A percentile compares a stretch with the other conserved stretches of the same genome.
These are phyloP conservation scores for Piprites chloris DNA, from an alignment of 2,113 vertebrate genomes.

Conservation along the genomic window DNA sequence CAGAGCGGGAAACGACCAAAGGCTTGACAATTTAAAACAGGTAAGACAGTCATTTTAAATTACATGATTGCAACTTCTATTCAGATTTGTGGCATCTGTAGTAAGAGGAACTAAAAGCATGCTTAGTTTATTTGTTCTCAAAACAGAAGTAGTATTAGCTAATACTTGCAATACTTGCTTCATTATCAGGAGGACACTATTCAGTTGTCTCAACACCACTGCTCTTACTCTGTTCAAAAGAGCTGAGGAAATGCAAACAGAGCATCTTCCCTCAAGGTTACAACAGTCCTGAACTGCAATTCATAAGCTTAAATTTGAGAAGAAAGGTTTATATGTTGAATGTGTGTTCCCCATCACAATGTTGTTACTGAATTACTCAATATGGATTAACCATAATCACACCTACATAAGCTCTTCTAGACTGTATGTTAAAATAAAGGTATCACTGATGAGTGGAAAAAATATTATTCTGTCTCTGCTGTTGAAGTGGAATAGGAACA, in stretches of 20 bases:
- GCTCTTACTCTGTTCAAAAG: background rate
- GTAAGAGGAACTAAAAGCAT: background rate
- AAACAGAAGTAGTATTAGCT: background rate
- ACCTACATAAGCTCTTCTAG: background rate
- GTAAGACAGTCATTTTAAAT: background rate
- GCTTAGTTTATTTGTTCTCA: background rate
- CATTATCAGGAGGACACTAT: background rate
- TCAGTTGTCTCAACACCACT: background rate
- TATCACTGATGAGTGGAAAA: background rate
- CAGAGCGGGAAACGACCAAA: background rate
- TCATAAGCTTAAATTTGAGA: background rate
- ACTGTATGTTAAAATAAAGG: background rate
- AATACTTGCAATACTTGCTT: background rate
- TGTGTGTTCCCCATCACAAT: accelerated
- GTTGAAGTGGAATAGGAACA: background rate
- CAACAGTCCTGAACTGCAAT: background rate
- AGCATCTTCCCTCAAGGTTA: background rate
- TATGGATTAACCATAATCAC: background rate
- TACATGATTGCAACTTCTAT: background rate
- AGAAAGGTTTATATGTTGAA: background rate
- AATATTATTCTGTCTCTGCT: background rate
- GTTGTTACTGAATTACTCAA: background rate
- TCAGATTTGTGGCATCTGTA: background rate
- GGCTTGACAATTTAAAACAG: background rate
- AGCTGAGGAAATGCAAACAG: background rate